Conservation (phyloP, 1,140 invertebrate species). For the Lepidurus packardi region DNA sequence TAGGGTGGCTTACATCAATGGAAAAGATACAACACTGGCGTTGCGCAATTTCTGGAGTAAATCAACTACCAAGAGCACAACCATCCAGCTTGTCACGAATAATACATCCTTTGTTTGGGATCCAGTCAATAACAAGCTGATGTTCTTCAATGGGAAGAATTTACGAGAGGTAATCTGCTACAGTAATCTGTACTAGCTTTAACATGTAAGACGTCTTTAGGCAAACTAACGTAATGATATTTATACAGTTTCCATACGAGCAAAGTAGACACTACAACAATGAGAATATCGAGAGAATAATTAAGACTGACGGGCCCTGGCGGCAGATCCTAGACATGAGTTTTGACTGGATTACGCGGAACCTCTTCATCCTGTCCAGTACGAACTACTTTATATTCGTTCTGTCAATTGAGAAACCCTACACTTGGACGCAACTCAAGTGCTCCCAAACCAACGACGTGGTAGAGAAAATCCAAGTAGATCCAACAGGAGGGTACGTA, state of each 20-base stretch:
- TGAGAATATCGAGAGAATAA: neutral
- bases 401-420: neutral
- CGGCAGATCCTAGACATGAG: neutral
- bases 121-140: neutral
- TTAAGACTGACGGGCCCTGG: neutral
- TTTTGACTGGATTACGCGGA: neutral
- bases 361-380: neutral
- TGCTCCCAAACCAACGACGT: neutral
- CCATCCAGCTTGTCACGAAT: neutral
- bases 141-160: neutral
- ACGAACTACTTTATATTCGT: neutral
- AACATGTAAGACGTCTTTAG: neutral
- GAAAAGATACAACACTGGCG: neutral
- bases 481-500: neutral
- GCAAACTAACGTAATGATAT: neutral
- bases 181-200: neutral
- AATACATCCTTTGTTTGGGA: neutral
- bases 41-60: neutral
- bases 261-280: too few species aligned
- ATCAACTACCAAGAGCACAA: neutral
- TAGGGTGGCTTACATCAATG: neutral
- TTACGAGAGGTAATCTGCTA: neutral
- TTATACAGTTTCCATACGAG: neutral
- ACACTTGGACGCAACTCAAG: neutral
- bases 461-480: neutral